These are phyloP conservation scores for Vespertilio murinus DNA, from an alignment of 2,797 vertebrate species.

Conservation along the genomic window DNA sequence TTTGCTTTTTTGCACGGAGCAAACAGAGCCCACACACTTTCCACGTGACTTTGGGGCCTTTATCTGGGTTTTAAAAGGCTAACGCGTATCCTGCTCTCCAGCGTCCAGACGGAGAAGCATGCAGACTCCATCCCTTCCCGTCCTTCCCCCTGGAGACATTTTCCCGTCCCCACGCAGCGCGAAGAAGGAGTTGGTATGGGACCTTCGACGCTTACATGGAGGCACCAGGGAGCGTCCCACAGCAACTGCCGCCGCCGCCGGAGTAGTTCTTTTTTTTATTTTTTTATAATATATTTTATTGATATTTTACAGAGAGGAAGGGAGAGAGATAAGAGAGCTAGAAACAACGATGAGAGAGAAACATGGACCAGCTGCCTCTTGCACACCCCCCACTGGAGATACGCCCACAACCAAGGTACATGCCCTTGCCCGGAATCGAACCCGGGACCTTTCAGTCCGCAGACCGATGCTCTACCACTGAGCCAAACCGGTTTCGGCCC, in stretches of 20 bases:
- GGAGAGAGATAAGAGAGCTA: too few species aligned
- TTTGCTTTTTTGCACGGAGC: not conserved
- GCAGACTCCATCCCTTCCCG: not conserved
- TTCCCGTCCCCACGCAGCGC: not conserved
- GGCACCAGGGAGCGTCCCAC: not conserved
- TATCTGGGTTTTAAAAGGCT: not conserved
- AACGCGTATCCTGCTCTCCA: not conserved
- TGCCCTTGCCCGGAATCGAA: too few species aligned
- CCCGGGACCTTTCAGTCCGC: too few species aligned
- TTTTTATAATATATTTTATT: too few species aligned
- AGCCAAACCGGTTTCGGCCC: too few species aligned
- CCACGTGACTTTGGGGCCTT: not conserved
- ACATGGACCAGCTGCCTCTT: too few species aligned
- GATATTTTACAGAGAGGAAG: too few species aligned
- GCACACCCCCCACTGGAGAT: too few species aligned
- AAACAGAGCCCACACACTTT: not conserved
- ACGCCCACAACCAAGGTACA: too few species aligned
- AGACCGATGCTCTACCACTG: too few species aligned
- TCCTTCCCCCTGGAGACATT: not conserved
- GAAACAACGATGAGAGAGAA: too few species aligned
- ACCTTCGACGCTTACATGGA: not conserved
- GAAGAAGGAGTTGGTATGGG: not conserved
- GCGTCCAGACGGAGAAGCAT: not conserved
- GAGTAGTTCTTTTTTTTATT: too few species aligned
- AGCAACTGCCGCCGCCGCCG: not conserved